phyloP scores from a whole-genome alignment of 2,113 vertebrate genomes.

The Ammospiza nelsoni region DNA sequence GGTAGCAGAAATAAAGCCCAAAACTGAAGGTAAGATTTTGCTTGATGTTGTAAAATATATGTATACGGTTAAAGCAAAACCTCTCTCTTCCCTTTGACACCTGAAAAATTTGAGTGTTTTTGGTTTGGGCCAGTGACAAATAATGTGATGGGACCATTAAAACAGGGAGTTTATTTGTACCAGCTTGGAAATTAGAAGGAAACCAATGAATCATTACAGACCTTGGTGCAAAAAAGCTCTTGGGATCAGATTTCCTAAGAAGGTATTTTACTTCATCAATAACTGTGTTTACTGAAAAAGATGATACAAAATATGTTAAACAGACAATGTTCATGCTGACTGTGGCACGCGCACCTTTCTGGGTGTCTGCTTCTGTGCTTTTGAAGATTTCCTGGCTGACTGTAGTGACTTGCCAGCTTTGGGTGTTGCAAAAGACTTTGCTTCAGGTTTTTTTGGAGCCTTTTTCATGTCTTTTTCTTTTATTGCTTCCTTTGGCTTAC shows the following conservation, averaged over 20 bases:
- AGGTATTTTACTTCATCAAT: neutral
- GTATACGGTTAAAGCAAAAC: neutral
- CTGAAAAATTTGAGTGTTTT: neutral
- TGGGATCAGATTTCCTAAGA: neutral
- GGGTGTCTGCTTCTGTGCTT: neutral
- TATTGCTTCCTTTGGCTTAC: neutral
- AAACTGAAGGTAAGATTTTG: neutral
- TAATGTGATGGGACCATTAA: neutral
- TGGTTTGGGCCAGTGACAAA: neutral
- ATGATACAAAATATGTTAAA: neutral
- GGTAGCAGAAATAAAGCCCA: neutral
- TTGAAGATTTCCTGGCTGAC: slow-evolving; percentile 42
- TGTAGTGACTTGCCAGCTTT: slow-evolving; percentile 33
- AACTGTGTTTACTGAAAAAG: neutral
- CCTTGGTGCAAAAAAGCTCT: neutral
- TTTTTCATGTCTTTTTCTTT: slow-evolving; percentile 59
- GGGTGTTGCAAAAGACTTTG: slow-evolving; percentile 41
- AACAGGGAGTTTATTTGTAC: neutral
- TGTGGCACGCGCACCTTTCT: neutral
- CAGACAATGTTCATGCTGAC: neutral
- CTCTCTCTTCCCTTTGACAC: neutral
- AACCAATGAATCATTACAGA: neutral
- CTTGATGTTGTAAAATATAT: neutral
- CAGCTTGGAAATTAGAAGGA: neutral
- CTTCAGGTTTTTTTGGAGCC: slow-evolving; percentile 56